A percentile compares a stretch with the other conserved stretches of the same genome.
Conservation (phyloP, 2,113 vertebrate genomes). For the Gallinago media region DNA sequence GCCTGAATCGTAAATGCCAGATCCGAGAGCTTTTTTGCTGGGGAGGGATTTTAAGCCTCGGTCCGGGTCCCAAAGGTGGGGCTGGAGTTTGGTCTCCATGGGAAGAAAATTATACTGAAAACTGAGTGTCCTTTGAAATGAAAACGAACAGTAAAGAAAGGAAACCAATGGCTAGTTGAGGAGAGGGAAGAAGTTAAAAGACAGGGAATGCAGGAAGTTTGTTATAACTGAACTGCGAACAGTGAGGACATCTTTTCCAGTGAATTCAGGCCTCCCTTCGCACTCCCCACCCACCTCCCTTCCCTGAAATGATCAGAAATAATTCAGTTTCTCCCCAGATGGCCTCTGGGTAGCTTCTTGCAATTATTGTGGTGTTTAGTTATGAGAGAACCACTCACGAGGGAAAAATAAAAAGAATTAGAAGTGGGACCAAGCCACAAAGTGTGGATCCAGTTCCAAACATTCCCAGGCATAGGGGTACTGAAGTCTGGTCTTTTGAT, state of each 20-base stretch:
- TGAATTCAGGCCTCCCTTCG: not conserved
- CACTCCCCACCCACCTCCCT: not conserved
- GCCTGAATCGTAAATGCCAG: not conserved
- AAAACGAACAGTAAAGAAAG: not conserved
- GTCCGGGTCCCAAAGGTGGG: not conserved
- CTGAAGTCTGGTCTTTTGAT: not conserved
- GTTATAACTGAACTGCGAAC: not conserved
- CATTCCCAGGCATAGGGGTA: not conserved
- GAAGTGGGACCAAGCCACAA: constrained; percentile 32
- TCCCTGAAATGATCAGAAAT: constrained; percentile 30
- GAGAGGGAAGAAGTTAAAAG: not conserved
- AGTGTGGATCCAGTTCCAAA: not conserved
- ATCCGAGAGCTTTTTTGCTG: not conserved
- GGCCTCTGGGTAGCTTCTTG: constrained; percentile 12
- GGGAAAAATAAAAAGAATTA: not conserved
- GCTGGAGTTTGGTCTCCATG: not conserved
- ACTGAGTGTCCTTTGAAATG: not conserved
- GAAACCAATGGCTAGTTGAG: not conserved
- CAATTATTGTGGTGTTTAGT: constrained; percentile 44
- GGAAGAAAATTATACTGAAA: not conserved
- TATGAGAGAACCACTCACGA: not conserved
- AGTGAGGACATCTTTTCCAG: not conserved
- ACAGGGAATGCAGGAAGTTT: not conserved
- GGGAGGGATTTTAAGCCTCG: not conserved
- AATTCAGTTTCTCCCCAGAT: constrained; percentile 2